These are phyloP conservation scores for Tachycineta bicolor DNA, from an alignment of 2,113 vertebrate species.

Conservation along the genomic window DNA sequence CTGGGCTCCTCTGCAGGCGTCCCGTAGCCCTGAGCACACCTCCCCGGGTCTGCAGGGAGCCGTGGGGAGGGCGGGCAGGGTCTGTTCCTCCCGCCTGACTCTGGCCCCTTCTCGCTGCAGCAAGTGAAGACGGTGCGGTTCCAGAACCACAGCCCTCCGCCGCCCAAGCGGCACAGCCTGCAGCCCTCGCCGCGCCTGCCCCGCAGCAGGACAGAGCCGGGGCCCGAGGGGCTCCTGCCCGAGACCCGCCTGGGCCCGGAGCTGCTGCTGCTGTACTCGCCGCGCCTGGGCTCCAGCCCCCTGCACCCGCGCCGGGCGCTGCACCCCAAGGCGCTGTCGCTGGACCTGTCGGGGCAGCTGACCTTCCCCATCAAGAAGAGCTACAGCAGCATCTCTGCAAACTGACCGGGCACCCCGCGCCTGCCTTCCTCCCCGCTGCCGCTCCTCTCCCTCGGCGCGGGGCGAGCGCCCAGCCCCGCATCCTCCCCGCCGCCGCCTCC, in stretches of 20 bases:
- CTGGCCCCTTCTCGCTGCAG: constrained; percentile 66
- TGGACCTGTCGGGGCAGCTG: constrained; percentile 62
- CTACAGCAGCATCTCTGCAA: constrained; percentile 75
- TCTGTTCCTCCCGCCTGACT: not conserved
- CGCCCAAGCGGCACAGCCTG: constrained; percentile 73
- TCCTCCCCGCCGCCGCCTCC: not conserved
- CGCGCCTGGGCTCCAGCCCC: constrained; percentile 74
- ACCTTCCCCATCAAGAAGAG: constrained; percentile 75
- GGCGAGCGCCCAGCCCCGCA: not conserved
- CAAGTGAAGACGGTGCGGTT: constrained; percentile 93
- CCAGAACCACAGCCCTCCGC: constrained; percentile 81
- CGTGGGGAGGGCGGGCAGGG: rapidly evolving
- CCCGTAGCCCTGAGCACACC: not conserved
- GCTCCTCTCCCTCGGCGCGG: not conserved
- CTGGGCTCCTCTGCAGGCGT: rapidly evolving
- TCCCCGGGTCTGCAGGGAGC: not conserved
- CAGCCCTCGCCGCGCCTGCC: constrained; percentile 69
- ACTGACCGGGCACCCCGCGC: constrained; percentile 65
- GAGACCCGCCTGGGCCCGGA: constrained; percentile 45
- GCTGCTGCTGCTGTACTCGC: constrained; percentile 78
- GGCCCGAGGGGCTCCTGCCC: not conserved
- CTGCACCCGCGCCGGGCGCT: constrained; percentile 77
- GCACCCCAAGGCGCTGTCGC: constrained; percentile 72
- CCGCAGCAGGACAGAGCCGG: constrained; percentile 38
- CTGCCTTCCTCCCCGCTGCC: not conserved